Evolutionary conservation across 2,797 vertebrate genomes (phyloP), one percentile per base, ranked within the genome.

Genomic region (Coendou prehensilis): DNA sequence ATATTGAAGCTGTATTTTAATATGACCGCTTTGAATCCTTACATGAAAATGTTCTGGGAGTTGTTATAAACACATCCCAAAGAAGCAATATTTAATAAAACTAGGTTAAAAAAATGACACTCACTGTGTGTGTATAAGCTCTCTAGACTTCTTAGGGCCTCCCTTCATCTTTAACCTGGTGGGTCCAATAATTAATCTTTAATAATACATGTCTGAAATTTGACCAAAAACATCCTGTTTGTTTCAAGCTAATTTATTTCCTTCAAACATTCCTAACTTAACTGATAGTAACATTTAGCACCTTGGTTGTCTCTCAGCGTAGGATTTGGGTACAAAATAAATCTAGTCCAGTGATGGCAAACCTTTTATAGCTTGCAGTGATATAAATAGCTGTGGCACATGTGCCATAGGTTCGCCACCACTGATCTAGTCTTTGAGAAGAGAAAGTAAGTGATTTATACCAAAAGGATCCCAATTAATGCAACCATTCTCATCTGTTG

Each of bases 1-100:
- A 99, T 99, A 99, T 99, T 99, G 99, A 99, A 99, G 99, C 99
- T 99, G 99, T 99, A 99, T 99, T 99, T 99, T 99, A 99, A 99
- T 99, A 99, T 99, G 99, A 99, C 98, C 98, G 98, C 98, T 99
- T 99, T 99, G 98, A 99, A 98, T 99, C 98, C 98, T 98, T 98
- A 99, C 98, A 98, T 98, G 98, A 99, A 98, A 99, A 98, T 98
- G 98, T 99, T 99, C 98, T 98, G 97, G 99, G 98, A 98, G 98
- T 97, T 99, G 98, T 99, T 99, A 98, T 99, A 98, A 99, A 99
- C 98, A 99, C 98, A 99, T 99, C 98, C 99, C 99, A 98, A 97
- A 97, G 98, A 98, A 99, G 98, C 99, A 99, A 99, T 99, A 99
- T 99, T 99, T 99, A 99, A 99, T 99, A 99, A 99, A 97, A 99